A percentile compares a stretch with the other conserved stretches of the same genome.
Conservation (phyloP, 2,113 vertebrate genomes). For the Campylomormyrus tamandua region DNA sequence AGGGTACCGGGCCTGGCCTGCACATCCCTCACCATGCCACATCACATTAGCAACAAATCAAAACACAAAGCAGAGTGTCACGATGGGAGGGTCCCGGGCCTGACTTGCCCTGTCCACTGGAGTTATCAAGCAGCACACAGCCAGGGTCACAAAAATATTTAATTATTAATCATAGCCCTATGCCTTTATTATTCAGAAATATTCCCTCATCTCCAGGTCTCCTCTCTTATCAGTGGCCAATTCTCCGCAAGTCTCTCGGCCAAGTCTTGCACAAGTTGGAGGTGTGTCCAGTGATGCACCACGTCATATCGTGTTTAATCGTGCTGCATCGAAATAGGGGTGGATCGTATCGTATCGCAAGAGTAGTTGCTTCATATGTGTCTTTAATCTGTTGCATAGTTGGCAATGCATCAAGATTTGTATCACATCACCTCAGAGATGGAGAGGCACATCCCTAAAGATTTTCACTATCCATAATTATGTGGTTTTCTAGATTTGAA, state of each 20-base stretch:
- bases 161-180: background rate
- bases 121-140: background rate
- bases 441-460: background rate
- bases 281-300: background rate
- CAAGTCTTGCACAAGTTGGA: background rate
- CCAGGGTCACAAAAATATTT: background rate
- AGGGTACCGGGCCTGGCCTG: too few relatives aligned
- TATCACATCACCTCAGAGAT: background rate
- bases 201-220: background rate
- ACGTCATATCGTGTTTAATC: background rate
- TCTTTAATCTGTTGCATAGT: background rate
- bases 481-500: background rate
- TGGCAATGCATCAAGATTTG: background rate
- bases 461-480: background rate
- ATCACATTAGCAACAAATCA: too few relatives aligned
- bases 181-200: background rate
- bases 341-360: background rate
- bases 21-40: too few relatives aligned
- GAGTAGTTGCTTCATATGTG: background rate
- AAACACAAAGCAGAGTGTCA: too few relatives aligned
- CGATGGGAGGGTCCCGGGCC: too few relatives aligned
- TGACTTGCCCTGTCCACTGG: too few relatives aligned
- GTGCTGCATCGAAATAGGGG: background rate
- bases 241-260: background rate
- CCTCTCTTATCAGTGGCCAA: background rate